phyloP scores from a whole-genome alignment of 2,888 invertebrate genomes.

The Celastrina argiolus region DNA sequence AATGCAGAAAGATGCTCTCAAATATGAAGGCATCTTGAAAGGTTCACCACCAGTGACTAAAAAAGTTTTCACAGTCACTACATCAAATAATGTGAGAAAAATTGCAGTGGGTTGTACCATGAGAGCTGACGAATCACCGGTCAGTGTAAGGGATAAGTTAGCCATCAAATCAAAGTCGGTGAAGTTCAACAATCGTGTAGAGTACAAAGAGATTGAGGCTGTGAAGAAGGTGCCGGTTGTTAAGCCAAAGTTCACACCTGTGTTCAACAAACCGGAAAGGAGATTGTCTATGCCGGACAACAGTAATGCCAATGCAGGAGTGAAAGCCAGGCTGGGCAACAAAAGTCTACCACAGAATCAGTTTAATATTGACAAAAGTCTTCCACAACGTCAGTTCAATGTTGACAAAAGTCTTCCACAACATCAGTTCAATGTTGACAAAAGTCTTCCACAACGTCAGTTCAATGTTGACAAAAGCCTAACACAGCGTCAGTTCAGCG shows the following conservation, averaged over 20 bases:
- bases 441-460: too few species aligned
- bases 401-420: constrained; percentile 47
- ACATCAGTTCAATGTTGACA: background rate
- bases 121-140: constrained; percentile 65
- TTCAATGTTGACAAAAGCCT: constrained; percentile 37
- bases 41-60: constrained; percentile 40
- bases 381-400: constrained; percentile 32
- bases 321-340: constrained; percentile 57
- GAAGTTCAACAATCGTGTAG: constrained; percentile 63
- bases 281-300: constrained; percentile 61
- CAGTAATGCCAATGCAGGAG: constrained; percentile 37
- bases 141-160: constrained; percentile 65
- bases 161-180: constrained; percentile 61
- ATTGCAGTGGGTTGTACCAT: constrained; percentile 58
- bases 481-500: constrained; percentile 35
- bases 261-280: constrained; percentile 69
- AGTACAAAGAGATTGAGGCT: constrained; percentile 67
- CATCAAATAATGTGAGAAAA: constrained; percentile 52
- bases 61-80: constrained; percentile 57
- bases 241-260: constrained; percentile 40
- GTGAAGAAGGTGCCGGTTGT: constrained; percentile 32
- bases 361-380: background rate
- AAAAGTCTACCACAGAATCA: constrained; percentile 37
- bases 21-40: constrained; percentile 71
- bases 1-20: constrained; percentile 58